phyloP scores from a whole-genome alignment of 1,140 invertebrate species.

The Coptotermes formosanus region DNA sequence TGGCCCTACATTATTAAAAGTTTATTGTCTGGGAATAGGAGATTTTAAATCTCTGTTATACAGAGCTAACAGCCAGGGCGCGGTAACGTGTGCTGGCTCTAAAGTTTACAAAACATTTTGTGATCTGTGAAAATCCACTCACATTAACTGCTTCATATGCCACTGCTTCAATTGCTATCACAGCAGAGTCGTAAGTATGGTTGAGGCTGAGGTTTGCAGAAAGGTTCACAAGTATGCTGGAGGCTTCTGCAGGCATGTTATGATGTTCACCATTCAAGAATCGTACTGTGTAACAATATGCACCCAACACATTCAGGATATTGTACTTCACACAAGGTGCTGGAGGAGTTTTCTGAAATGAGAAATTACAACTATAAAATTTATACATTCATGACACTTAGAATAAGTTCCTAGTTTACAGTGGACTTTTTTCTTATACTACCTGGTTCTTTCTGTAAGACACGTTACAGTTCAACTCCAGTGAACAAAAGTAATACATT shows the following conservation, averaged over 20 bases:
- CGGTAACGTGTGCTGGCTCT: neutral
- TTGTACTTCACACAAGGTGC: conserved; percentile 65
- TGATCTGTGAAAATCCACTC: conserved; percentile 36
- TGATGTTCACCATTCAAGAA: conserved; percentile 70
- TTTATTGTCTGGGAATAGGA: too few relatives aligned
- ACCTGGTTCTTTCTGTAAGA: too few relatives aligned
- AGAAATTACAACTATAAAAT: conserved; percentile 36
- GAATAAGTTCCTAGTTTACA: too few relatives aligned
- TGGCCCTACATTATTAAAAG: too few relatives aligned
- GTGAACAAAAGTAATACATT: too few relatives aligned
- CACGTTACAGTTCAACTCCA: too few relatives aligned
- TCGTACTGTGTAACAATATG: conserved; percentile 63
- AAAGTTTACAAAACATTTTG: conserved; percentile 6
- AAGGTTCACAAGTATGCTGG: conserved; percentile 56
- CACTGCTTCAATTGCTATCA: conserved; percentile 62
- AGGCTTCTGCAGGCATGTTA: conserved; percentile 58
- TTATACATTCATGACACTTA: too few relatives aligned
- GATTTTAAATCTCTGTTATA: too few relatives aligned
- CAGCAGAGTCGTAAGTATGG: conserved; percentile 58
- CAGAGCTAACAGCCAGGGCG: too few relatives aligned
- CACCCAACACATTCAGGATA: conserved; percentile 64
- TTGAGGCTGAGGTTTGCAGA: conserved; percentile 60
- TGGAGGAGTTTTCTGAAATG: conserved; percentile 60
- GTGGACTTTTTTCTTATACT: too few relatives aligned
- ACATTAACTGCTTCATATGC: conserved; percentile 56